Conservation (phyloP, 2,113 vertebrate genomes). For the Podocnemis expansa region DNA sequence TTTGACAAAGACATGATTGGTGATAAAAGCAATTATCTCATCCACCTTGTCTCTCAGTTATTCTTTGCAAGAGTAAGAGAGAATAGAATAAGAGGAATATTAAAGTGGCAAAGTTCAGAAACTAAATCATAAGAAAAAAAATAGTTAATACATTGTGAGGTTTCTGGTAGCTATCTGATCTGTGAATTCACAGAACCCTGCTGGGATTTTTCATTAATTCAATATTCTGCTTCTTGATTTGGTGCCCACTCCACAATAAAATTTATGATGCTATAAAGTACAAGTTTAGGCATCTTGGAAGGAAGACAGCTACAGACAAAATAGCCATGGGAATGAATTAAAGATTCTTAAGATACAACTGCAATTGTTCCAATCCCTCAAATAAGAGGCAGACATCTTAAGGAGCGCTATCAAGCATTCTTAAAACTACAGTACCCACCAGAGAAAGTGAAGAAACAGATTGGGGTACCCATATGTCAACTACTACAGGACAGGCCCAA, state of each 20-base stretch:
- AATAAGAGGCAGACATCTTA: too few relatives aligned
- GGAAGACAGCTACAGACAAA: background rate
- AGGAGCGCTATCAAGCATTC: too few relatives aligned
- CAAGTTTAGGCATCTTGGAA: background rate
- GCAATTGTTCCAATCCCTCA: too few relatives aligned
- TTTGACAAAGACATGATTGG: background rate
- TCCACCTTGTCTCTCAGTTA: background rate
- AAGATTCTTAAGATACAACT: background rate
- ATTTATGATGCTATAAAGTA: background rate
- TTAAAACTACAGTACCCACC: too few relatives aligned
- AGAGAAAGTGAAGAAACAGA: too few relatives aligned
- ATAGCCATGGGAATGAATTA: background rate
- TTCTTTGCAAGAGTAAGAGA: background rate
- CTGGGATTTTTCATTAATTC: background rate
- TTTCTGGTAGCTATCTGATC: background rate
- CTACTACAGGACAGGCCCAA: too few relatives aligned
- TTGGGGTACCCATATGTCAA: too few relatives aligned
- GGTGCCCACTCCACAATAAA: background rate
- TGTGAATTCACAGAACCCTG: background rate
- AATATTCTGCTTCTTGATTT: background rate
- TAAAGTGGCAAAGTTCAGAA: constrained; percentile 1
- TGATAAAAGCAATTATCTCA: background rate
- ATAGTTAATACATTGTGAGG: background rate
- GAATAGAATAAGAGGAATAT: background rate
- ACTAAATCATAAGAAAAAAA: constrained; percentile 30